A percentile compares a stretch with the other conserved stretches of the same genome.
Conservation (phyloP, 92 coral and sea anemone species). For the Palythoa grandiflora region DNA sequence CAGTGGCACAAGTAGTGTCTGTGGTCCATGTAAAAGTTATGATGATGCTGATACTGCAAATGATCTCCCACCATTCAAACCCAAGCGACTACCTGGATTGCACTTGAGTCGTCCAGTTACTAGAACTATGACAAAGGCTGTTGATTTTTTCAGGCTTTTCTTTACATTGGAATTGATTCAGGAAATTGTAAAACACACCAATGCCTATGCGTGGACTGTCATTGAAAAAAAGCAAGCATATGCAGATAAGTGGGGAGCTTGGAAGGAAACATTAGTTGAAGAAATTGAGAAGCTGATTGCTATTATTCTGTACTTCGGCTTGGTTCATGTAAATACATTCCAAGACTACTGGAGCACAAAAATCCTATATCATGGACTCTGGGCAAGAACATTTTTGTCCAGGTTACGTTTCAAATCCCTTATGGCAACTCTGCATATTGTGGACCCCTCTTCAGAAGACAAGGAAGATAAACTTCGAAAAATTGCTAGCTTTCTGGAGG, state of each 20-base stretch:
- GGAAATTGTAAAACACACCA: conserved; percentile 60
- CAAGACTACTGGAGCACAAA: conserved; percentile 76
- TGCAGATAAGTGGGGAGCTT: conserved; percentile 58
- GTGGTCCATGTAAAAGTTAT: conserved; percentile 51
- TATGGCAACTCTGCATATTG: conserved; percentile 75
- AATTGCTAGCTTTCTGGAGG: conserved; percentile 50
- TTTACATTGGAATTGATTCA: conserved; percentile 64
- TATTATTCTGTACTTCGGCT: conserved; percentile 62
- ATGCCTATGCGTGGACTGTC: conserved; percentile 62
- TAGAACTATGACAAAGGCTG: conserved; percentile 65
- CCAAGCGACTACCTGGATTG: conserved; percentile 63
- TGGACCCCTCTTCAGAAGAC: conserved; percentile 68
- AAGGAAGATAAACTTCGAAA: conserved; percentile 64
- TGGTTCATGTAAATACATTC: conserved; percentile 52
- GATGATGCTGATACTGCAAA: conserved; percentile 56
- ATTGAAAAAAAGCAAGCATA: conserved; percentile 22
- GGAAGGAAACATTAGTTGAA: conserved; percentile 69
- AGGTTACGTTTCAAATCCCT: conserved; percentile 58
- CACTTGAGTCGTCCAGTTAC: conserved; percentile 49
- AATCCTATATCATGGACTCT: conserved; percentile 76
- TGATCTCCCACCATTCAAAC: conserved; percentile 62
- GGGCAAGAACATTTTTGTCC: conserved; percentile 69
- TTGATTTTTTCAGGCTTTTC: conserved; percentile 70
- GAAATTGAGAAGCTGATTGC: conserved; percentile 71
- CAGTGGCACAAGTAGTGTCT: conserved; percentile 15